Base-by-base conservation (phyloP, 2,797 vertebrate species). In the Microchirus variegatus region DNA sequence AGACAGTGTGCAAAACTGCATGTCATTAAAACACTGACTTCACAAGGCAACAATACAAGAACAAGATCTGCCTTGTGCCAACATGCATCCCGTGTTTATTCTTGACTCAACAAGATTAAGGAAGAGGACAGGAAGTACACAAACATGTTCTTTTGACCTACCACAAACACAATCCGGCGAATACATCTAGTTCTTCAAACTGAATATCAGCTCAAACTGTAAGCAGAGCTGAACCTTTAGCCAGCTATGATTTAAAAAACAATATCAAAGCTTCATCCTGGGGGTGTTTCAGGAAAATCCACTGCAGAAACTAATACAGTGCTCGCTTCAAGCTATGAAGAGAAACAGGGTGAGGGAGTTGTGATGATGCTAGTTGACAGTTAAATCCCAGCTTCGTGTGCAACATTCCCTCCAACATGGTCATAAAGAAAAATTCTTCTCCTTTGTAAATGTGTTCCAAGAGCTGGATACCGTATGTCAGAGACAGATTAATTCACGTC, bases 401-500 rank as follows among this genome's bases (percentile, higher is more conserved):
- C 40, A 67, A 75, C 58, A 84, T 78, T 78, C 71, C 79, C 73
- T 71, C 65, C 81, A 80, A 74, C 71, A 53, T 61, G 78, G 67
- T 63, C 66, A 63, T 51, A 69, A 6, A 31, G 31, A 75, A 84
- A 78, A 42, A 42, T 14, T 13, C 70, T 58, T 70, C 70, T 43
- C 67, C 13, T 71, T 81, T 75, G 65, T 75, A 67, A 74, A 70
- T 63, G 56, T 69, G 70, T 76, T 82, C 51, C 51, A 77, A 58
- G 56, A 81, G 74, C 73, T 56, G 19, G 53, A 84, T 80, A 82
- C 70, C 74, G 58, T 45, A 70, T 71, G 76, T 83, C 80, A 78
- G 73, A 77, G 76, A 68, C 65, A 72, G 87, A 91, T 91, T 81
- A 85, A 83, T 87, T 91, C 88, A 85, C 74, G 91, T 89, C 87